Base-by-base conservation (phyloP, 1,140 invertebrate species). In the Chironomus striatipennis region DNA sequence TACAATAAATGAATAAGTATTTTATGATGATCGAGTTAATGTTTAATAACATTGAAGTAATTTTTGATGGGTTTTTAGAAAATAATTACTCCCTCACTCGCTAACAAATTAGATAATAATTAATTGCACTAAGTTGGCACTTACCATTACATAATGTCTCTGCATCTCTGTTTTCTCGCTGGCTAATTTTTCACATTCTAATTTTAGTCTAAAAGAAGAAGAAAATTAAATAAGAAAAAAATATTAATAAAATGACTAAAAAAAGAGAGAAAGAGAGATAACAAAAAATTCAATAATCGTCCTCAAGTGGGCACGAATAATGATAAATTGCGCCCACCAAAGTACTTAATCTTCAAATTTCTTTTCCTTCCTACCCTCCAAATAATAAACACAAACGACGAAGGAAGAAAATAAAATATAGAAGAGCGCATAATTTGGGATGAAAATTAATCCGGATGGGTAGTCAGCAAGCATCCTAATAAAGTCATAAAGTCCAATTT, bases 121-220 rank as follows among this genome's bases (percentile, higher is more conserved):
- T n/a, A 74, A 57, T 76, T 75, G 24, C 24, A 34, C 24, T 34
- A 34, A 34, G 24, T 76, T 65, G 73, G 47, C 73, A 88, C 90
- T 93, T 89, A 97, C 95, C 96, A 98, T 98, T 79, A 97, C 95
- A 87, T 97, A 98, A 89, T 98, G 95, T 84, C 95, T 90, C 85
- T 97, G 95, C 90, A 97, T 98, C 88, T 98, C 95, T 77, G 95
- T 97, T 89, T 98, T 98, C 85, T 98, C 97, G 85, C 92, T 94
- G 76, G 93, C 93, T 82, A 98, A 86, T 87, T 99, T 98, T 87
- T 98, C 96, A 86, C 91, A 93, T 88, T 94, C 92, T 86, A 94
- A 87, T 88, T 94, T 94, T 80, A 93, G 88, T 84, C 91, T 93
- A 86, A 78, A 85, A 85, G 24, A 83, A 78, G 83, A 83, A 79